phyloP scores from a whole-genome alignment of 1,140 invertebrate species.

The Trichonephila clavata region DNA sequence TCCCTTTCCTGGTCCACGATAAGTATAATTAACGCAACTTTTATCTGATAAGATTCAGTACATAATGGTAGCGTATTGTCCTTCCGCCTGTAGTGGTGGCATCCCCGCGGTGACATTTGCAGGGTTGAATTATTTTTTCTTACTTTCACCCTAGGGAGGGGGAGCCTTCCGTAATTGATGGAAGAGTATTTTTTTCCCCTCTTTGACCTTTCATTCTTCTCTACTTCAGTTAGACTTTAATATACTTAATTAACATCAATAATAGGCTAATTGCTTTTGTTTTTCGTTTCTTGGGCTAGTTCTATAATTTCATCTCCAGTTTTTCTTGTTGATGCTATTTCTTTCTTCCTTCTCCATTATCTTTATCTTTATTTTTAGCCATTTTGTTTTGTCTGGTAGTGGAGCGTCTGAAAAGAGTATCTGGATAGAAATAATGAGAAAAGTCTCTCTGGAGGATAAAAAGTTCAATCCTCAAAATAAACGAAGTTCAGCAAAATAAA shows the following conservation, averaged over 20 bases:
- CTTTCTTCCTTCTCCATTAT: not conserved
- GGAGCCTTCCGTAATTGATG: not conserved
- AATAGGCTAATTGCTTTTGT: conserved; percentile 45
- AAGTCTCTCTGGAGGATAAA: not conserved
- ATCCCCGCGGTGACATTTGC: conserved; percentile 45
- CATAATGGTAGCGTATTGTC: not conserved
- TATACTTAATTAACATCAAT: conserved; percentile 54
- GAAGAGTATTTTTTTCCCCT: not conserved
- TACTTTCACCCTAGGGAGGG: not conserved
- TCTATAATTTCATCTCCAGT: not conserved
- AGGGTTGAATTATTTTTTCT: not conserved
- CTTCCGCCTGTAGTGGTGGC: not conserved
- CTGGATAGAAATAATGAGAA: conserved; percentile 24
- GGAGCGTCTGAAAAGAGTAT: not conserved
- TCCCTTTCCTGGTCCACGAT: not conserved
- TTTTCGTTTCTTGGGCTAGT: not conserved
- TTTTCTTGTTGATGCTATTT: not conserved
- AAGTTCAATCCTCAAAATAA: not conserved
- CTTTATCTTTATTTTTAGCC: not conserved
- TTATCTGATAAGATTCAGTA: conserved; percentile 14
- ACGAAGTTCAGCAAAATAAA: not conserved
- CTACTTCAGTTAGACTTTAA: conserved; percentile 27
- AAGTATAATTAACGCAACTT: conserved; percentile 9
- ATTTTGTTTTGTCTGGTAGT: not conserved
- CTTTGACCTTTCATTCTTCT: not conserved